Evolutionary conservation across 2,797 vertebrate species (phyloP).

Genomic region (Centroberyx gerrardi): DNA sequence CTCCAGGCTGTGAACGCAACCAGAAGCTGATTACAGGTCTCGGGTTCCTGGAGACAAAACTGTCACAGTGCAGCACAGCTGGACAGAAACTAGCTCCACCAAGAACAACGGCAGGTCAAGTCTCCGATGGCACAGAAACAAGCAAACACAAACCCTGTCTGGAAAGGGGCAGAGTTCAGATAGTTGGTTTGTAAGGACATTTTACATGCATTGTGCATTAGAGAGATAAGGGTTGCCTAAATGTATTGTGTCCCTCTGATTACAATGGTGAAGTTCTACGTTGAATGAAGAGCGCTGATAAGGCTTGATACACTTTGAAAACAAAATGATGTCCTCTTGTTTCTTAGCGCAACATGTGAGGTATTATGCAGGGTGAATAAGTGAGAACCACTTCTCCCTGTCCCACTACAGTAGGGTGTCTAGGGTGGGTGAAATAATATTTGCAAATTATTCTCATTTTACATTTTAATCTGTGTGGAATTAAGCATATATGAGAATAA

Average conservation of each 20-base stretch:
- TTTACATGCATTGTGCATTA: slow-evolving; percentile 8
- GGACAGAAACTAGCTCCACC: slow-evolving; percentile 14
- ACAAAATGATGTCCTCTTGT: background rate
- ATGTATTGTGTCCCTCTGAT: slow-evolving; percentile 14
- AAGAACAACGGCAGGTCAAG: background rate
- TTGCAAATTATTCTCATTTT: no score
- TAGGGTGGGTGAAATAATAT: no score
- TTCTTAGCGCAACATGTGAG: background rate
- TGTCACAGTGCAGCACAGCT: slow-evolving; percentile 7
- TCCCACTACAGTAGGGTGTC: background rate
- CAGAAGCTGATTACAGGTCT: slow-evolving; percentile 67
- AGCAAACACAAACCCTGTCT: slow-evolving; percentile 9
- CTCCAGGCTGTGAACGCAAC: slow-evolving; percentile 30
- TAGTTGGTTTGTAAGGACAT: slow-evolving; percentile 7
- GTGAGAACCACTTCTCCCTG: background rate
- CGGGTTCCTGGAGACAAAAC: slow-evolving; percentile 61
- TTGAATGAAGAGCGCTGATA: slow-evolving; percentile 16
- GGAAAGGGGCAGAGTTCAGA: slow-evolving; percentile 9
- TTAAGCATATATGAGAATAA: no score
- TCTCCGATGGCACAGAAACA: background rate
- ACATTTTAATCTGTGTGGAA: no score
- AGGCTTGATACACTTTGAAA: slow-evolving; percentile 6
- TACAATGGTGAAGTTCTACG: slow-evolving; percentile 10
- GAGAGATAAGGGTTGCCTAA: slow-evolving; percentile 37
- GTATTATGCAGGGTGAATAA: background rate